A percentile compares a stretch with the other conserved stretches of the same genome.
Evolutionary conservation across 2,888 invertebrate species (phyloP).

Genomic region (Oeneis ivallda): DNA sequence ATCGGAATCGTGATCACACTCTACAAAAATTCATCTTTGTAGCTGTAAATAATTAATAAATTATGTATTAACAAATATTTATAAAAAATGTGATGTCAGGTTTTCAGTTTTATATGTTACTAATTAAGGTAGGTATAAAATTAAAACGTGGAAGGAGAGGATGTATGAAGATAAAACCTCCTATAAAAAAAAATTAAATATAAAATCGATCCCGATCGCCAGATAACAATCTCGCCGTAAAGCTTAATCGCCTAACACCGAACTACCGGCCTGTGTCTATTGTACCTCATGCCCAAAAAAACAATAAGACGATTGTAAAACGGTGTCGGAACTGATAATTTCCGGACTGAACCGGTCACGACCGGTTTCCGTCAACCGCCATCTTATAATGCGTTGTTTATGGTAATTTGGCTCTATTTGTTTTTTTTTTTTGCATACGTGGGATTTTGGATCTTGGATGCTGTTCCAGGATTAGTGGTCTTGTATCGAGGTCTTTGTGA

Average conservation of each 20-base stretch:
- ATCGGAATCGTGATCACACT: slow-evolving; percentile 9
- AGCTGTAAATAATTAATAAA: too few species aligned
- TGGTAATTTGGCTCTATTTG: slow-evolving; percentile 77
- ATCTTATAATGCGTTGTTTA: slow-evolving; percentile 75
- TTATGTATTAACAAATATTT: too few species aligned
- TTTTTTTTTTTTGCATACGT: slow-evolving; percentile 59
- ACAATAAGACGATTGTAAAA: slow-evolving; percentile 65
- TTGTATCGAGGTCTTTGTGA: slow-evolving; percentile 25
- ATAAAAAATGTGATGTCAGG: too few species aligned
- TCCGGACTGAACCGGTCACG: slow-evolving; percentile 68
- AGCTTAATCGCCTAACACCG: slow-evolving; percentile 62
- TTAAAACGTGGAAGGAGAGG: too few species aligned
- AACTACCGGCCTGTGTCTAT: slow-evolving; percentile 52
- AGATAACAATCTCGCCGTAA: slow-evolving; percentile 26
- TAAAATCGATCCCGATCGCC: slow-evolving; percentile 13
- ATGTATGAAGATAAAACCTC: too few species aligned
- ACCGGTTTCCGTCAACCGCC: slow-evolving; percentile 65
- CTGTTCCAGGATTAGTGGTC: slow-evolving; percentile 66
- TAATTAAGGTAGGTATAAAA: too few species aligned
- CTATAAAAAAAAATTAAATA: background rate
- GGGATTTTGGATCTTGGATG: slow-evolving; percentile 56
- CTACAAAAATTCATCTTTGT: too few species aligned
- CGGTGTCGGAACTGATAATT: slow-evolving; percentile 69
- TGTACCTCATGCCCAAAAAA: slow-evolving; percentile 58
- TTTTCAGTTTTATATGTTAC: too few species aligned